A percentile compares a stretch with the other conserved stretches of the same genome.
phyloP scores from a whole-genome alignment of 1,140 invertebrate genomes.

The Pseudomyrmex gracilis region DNA sequence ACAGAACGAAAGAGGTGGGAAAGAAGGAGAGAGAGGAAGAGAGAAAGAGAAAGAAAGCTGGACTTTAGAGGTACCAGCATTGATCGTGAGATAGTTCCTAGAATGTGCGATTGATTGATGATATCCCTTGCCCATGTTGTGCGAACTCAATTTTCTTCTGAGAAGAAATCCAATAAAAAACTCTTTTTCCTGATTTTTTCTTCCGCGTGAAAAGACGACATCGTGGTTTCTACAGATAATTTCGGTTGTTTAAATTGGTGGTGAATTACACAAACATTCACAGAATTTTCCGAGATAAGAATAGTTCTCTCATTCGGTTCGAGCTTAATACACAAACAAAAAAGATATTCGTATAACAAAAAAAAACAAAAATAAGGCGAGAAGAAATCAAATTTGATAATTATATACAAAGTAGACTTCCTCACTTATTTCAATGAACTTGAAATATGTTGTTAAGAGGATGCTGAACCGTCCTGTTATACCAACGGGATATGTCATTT shows the following conservation, averaged over 20 bases:
- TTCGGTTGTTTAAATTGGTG: not conserved
- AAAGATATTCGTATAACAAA: too few relatives aligned
- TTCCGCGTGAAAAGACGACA: not conserved
- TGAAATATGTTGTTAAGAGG: too few relatives aligned
- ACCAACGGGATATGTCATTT: too few relatives aligned
- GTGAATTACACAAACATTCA: not conserved
- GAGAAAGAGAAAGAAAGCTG: not conserved
- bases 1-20: not conserved
- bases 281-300: constrained; percentile 15
- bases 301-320: not conserved
- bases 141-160: constrained; percentile 58
- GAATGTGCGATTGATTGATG: constrained; percentile 65
- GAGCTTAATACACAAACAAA: not conserved
- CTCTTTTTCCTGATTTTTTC: not conserved
- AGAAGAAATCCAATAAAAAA: constrained; percentile 25
- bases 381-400: too few relatives aligned
- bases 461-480: too few relatives aligned
- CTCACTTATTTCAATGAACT: too few relatives aligned
- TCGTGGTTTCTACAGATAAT: constrained; percentile 21
- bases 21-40: constrained; percentile 1
- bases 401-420: too few relatives aligned
- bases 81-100: constrained; percentile 65
- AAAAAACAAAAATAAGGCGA: too few relatives aligned
- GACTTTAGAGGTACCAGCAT: constrained; percentile 32
- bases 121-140: constrained; percentile 24